phyloP scores from a whole-genome alignment of 2,888 invertebrate genomes.

The Vandiemenella viatica region DNA sequence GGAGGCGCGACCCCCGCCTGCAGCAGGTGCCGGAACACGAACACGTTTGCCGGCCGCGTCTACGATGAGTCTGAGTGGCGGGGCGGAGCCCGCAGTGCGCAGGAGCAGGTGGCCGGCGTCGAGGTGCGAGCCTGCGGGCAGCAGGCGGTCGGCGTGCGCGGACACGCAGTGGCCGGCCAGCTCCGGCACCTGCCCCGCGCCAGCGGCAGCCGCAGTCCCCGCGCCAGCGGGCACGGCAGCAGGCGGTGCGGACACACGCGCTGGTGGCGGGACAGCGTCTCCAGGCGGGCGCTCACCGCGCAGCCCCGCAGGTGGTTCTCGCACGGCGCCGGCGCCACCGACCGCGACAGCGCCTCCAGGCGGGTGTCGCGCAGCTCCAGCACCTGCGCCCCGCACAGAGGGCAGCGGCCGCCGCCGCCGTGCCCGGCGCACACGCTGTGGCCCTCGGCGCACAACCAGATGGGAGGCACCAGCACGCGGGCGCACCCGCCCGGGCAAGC shows the following conservation, averaged over 20 bases:
- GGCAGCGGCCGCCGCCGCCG: slow-evolving; percentile 40
- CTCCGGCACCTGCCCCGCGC: background rate
- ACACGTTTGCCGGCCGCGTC: background rate
- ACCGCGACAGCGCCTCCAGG: slow-evolving; percentile 27
- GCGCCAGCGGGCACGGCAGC: background rate
- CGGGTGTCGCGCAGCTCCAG: slow-evolving; percentile 35
- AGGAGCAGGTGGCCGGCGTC: background rate
- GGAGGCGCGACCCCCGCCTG: background rate
- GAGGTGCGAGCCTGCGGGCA: background rate
- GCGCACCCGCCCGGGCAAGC: too few relatives aligned
- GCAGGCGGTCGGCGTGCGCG: background rate
- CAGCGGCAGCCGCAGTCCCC: background rate
- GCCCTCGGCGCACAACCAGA: slow-evolving; percentile 45
- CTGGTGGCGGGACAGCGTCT: background rate
- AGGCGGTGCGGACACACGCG: background rate
- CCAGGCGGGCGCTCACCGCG: background rate
- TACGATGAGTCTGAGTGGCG: background rate
- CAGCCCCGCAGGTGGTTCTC: background rate
- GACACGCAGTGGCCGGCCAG: background rate
- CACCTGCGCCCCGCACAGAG: slow-evolving; percentile 38
- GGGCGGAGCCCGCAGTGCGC: background rate
- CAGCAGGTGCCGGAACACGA: background rate
- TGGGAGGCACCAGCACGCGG: slow-evolving; percentile 44
- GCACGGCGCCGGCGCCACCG: background rate
- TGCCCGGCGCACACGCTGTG: slow-evolving; percentile 43